phyloP scores from a whole-genome alignment of 2,797 vertebrate genomes.

The Aldrovandia affinis region DNA sequence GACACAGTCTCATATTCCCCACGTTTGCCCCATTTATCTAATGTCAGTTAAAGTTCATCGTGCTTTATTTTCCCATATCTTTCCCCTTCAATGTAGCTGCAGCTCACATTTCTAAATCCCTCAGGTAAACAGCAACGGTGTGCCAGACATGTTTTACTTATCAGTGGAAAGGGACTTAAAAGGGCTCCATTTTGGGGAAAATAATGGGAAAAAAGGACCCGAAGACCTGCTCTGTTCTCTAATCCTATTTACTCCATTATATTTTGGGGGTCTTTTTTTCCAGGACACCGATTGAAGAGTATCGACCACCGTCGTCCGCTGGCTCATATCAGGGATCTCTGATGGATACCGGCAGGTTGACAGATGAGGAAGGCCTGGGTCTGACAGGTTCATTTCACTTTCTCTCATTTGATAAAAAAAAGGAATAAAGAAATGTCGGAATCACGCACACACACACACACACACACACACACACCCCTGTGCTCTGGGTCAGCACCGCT shows the following conservation, averaged over 20 bases:
- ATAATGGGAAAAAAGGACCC: slow-evolving; percentile 3
- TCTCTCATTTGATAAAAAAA: slow-evolving; percentile 41
- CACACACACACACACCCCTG: no score
- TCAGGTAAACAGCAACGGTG: background rate
- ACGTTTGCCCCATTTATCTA: slow-evolving; percentile 16
- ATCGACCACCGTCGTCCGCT: slow-evolving; percentile 23
- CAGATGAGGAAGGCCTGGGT: slow-evolving; percentile 39
- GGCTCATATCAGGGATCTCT: background rate
- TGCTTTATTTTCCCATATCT: slow-evolving; percentile 16
- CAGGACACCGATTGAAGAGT: slow-evolving; percentile 49
- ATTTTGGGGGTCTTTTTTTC: slow-evolving; percentile 23
- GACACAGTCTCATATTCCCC: background rate
- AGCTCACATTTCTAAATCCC: slow-evolving; percentile 1
- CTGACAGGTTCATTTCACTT: slow-evolving; percentile 52
- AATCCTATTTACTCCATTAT: slow-evolving; percentile 24
- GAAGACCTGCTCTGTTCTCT: slow-evolving; percentile 18
- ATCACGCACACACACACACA: background rate
- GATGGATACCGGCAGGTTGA: slow-evolving; percentile 27
- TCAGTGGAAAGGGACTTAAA: background rate
- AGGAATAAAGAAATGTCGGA: background rate
- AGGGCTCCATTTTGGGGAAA: slow-evolving; percentile 15
- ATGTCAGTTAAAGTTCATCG: slow-evolving; percentile 17
- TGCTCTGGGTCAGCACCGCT: background rate
- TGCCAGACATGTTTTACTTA: background rate
- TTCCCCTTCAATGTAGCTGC: background rate